A percentile compares a stretch with the other conserved stretches of the same genome.
phyloP scores from a whole-genome alignment of 2,113 vertebrate genomes.

The Cyanoramphus novaezelandiae region DNA sequence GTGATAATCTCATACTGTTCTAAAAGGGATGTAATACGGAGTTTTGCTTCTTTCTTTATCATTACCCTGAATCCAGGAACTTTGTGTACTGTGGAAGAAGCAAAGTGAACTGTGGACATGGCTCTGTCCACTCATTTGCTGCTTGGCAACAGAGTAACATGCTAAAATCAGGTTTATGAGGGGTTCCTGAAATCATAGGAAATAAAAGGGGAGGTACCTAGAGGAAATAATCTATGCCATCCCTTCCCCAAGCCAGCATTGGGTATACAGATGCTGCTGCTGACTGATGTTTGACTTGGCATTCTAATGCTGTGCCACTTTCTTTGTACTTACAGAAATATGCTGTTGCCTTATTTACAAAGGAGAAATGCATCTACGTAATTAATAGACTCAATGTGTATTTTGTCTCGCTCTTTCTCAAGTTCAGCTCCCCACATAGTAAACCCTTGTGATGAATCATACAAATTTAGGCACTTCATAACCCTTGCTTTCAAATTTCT shows the following conservation, averaged over 20 bases:
- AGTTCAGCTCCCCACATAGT: neutral
- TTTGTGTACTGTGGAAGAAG: neutral
- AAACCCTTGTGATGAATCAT: neutral
- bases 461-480: neutral
- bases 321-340: neutral
- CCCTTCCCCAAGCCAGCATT: neutral
- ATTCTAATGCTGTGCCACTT: neutral
- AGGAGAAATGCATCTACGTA: neutral
- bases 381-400: neutral
- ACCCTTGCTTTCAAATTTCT: neutral
- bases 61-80: neutral
- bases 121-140: neutral
- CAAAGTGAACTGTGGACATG: neutral
- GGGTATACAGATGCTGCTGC: neutral
- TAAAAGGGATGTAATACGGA: neutral
- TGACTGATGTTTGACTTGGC: neutral
- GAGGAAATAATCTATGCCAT: neutral
- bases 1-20: accelerated
- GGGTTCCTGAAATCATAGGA: neutral
- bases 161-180: neutral
- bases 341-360: neutral
- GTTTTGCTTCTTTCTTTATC: neutral
- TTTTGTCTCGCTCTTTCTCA: neutral
- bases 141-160: neutral
- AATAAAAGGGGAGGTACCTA: neutral